Base-by-base conservation (phyloP, 2,113 vertebrate genomes). In the Myrmophylax atrothorax region DNA sequence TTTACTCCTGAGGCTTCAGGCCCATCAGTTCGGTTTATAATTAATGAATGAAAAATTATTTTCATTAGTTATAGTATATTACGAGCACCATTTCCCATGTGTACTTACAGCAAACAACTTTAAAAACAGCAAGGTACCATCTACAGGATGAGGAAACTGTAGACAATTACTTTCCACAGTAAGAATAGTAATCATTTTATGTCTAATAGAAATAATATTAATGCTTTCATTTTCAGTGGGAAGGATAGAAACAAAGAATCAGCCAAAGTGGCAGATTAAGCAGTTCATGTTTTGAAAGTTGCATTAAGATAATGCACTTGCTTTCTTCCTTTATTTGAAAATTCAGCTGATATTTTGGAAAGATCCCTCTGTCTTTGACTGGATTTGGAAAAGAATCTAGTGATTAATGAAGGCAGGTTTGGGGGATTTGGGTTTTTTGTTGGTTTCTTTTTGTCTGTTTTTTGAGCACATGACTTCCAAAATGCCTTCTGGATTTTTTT, bases 1-100 rank as follows among this genome's bases (percentile, higher is more conserved):
- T 81, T 96, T 75, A 93, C 84, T 72, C 90, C 93, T 63, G 80
- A 69, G 75, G 47, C 72, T 89, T 90, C 70, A 82, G n/a, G 63
- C 53, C 49, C 2, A 14, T 69, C 16, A 56, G 22, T 84, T 91
- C 91, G 69, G 33, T 84, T 78, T 84, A 49, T 81, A 67, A 89
- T 64, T 78, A 66, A 35, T 93, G 66, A 91, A 91, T 37, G 63
- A 77, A 87, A 74, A 91, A 88, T 52, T 56, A 69, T 85, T 96
- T 86, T 83, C 24, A 66, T 94, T 78, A 77, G 20, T 77, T n/a
- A 18, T 10, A 20, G 33, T 87, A 2, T 56, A 12, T 26, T 79
- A 42, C 38, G 58, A 93, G 60, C 60, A 63, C 76, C 53, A 53
- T 81, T 85, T 93, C 58, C 50, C 28, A 12, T 35, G 19, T 68